A percentile compares a stretch with the other conserved stretches of the same genome.
Conservation (phyloP, 2,113 vertebrate genomes). For the Galbula dea region DNA sequence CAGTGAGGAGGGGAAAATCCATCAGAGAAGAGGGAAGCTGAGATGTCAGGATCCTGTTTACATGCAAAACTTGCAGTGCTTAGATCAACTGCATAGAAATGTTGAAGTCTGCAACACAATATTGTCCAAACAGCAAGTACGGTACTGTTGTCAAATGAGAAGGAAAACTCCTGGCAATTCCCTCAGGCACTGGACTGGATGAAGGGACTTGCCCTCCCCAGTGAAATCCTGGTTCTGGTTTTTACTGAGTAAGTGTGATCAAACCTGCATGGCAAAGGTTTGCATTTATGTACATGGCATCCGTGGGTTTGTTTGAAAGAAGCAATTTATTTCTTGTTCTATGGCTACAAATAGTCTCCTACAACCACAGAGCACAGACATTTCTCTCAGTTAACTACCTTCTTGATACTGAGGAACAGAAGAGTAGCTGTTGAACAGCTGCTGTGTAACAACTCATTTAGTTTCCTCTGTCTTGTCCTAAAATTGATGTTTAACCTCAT, state of each 20-base stretch:
- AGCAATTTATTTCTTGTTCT: neutral
- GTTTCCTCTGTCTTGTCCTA: neutral
- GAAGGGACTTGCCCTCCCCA: neutral
- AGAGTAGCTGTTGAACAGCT: neutral
- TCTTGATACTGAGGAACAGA: neutral
- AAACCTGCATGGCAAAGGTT: neutral
- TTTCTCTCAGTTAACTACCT: neutral
- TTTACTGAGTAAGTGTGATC: neutral
- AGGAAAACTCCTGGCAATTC: neutral
- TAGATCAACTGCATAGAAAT: neutral
- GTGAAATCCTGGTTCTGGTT: neutral
- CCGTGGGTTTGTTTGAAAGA: neutral
- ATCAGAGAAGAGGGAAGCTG: neutral
- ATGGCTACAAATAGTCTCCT: neutral
- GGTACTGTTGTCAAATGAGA: neutral
- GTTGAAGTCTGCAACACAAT: neutral
- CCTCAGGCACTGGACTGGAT: neutral
- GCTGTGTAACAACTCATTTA: neutral
- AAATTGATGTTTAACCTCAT: conserved; percentile 1
- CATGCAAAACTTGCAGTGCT: neutral
- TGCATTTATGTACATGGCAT: neutral
- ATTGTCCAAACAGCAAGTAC: neutral
- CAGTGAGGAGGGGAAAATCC: neutral
- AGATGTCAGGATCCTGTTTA: neutral
- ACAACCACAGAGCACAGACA: neutral